These are phyloP conservation scores for Melanotaenia nigrans DNA, from an alignment of 2,797 vertebrate genomes.

Conservation along the genomic window DNA sequence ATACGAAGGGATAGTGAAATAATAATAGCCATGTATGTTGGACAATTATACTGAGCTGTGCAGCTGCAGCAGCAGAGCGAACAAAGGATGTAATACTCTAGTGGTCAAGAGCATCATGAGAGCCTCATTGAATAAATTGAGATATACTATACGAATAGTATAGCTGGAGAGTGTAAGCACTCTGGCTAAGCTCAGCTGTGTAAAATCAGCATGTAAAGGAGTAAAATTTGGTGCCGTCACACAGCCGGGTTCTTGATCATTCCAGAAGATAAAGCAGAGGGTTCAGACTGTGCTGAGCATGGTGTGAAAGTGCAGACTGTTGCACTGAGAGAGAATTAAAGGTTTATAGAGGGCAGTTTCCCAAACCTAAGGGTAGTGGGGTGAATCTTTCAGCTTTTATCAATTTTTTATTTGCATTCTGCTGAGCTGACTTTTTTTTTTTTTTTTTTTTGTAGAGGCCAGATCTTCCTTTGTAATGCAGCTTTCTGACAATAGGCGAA, in stretches of 20 bases:
- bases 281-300: neutral
- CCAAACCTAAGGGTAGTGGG: neutral
- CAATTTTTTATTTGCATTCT: neutral
- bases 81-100: constrained; percentile 34
- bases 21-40: constrained; percentile 9
- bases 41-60: constrained; percentile 20
- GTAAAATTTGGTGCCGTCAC: neutral
- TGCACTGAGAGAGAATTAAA: constrained; percentile 1
- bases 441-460: neutral
- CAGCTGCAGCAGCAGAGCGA: constrained; percentile 38
- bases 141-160: constrained; percentile 13
- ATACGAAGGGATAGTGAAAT: constrained; percentile 14
- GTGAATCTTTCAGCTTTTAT: neutral
- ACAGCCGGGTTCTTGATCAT: neutral
- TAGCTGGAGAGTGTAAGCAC: neutral
- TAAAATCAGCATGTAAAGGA: constrained; percentile 12
- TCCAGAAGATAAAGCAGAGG: neutral
- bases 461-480: neutral
- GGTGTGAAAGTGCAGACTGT: neutral
- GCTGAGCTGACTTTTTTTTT: neutral
- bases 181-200: constrained; percentile 16
- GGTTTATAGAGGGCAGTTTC: neutral
- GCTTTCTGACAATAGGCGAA: neutral
- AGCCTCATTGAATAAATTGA: constrained; percentile 30
- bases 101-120: constrained; percentile 39